phyloP scores from a whole-genome alignment of 2,888 invertebrate genomes.

The Nasonia oneida region DNA sequence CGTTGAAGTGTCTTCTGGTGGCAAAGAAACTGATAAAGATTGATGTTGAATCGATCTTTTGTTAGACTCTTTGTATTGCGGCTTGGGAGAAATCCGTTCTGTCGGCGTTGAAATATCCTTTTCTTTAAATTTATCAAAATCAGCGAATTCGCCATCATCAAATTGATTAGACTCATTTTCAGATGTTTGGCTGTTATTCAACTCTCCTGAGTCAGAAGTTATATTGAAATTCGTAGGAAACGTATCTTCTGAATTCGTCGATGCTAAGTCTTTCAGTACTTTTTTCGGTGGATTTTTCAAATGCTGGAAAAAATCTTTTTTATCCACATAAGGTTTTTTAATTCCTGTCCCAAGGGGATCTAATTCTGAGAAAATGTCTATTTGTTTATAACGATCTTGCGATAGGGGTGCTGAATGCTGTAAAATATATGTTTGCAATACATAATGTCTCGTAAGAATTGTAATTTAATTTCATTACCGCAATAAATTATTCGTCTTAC shows the following conservation, averaged over 20 bases:
- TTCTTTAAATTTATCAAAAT: conserved; percentile 71
- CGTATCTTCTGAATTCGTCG: conserved; percentile 73
- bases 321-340: conserved; percentile 95
- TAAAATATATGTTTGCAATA: conserved; percentile 30
- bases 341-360: conserved; percentile 96
- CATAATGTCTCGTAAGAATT: conserved; percentile 48
- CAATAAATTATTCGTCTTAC: conserved; percentile 65
- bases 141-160: conserved; percentile 79
- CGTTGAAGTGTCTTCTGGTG: conserved; percentile 82
- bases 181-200: conserved; percentile 57
- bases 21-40: conserved; percentile 85
- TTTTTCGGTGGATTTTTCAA: conserved; percentile 96
- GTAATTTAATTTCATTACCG: background rate
- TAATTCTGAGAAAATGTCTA: conserved; percentile 95
- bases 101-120: conserved; percentile 61
- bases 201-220: conserved; percentile 70
- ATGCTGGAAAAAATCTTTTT: conserved; percentile 97
- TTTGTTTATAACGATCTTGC: conserved; percentile 71
- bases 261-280: conserved; percentile 91
- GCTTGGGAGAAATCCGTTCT: conserved; percentile 65
- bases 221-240: conserved; percentile 75
- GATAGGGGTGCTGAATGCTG: conserved; percentile 63
- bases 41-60: conserved; percentile 80
- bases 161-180: conserved; percentile 75
- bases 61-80: conserved; percentile 64